These are phyloP conservation scores for Lordiphosa fenestrarum DNA, from an alignment of 2,888 invertebrate species.

Conservation along the genomic window DNA sequence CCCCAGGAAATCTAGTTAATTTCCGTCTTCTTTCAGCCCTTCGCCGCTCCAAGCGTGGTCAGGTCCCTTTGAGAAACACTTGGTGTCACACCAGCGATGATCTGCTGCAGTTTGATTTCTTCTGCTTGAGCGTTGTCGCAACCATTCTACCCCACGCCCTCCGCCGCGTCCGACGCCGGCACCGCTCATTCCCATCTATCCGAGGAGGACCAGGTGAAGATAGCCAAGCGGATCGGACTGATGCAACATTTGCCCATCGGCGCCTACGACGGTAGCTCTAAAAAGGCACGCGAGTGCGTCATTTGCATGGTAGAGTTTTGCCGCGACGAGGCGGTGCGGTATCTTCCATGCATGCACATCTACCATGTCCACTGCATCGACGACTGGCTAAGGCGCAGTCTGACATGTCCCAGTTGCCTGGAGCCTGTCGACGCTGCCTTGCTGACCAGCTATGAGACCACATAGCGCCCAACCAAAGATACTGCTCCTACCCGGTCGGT, in stretches of 20 bases:
- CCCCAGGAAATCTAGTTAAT: too few species aligned
- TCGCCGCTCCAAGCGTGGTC: too few species aligned
- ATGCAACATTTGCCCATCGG: slow-evolving; percentile 94
- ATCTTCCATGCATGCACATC: slow-evolving; percentile 94
- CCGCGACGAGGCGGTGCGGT: slow-evolving; percentile 87
- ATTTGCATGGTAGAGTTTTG: slow-evolving; percentile 96
- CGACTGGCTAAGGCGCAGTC: slow-evolving; percentile 92
- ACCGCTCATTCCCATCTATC: slow-evolving; percentile 81
- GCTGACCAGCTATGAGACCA: slow-evolving; percentile 88
- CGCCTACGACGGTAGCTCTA: slow-evolving; percentile 87
- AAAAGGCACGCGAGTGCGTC: slow-evolving; percentile 92
- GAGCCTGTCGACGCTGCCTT: slow-evolving; percentile 95
- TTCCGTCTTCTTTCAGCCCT: too few species aligned
- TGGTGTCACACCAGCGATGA: too few species aligned
- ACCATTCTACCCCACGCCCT: slow-evolving; percentile 85
- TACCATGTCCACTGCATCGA: slow-evolving; percentile 94
- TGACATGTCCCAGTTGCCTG: slow-evolving; percentile 95
- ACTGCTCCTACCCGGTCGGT: slow-evolving; percentile 6
- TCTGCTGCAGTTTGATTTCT: too few species aligned
- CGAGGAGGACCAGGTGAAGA: slow-evolving; percentile 92
- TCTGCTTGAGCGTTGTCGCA: too few species aligned
- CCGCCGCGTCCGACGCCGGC: slow-evolving; percentile 73
- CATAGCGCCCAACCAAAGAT: slow-evolving; percentile 19
- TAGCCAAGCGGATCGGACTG: slow-evolving; percentile 92
- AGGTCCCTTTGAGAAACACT: too few species aligned